Percentiles rank a stretch among this genome's conserved stretches.
phyloP scores from a whole-genome alignment of 2,113 vertebrate genomes.

The Ranitomeya variabilis region DNA sequence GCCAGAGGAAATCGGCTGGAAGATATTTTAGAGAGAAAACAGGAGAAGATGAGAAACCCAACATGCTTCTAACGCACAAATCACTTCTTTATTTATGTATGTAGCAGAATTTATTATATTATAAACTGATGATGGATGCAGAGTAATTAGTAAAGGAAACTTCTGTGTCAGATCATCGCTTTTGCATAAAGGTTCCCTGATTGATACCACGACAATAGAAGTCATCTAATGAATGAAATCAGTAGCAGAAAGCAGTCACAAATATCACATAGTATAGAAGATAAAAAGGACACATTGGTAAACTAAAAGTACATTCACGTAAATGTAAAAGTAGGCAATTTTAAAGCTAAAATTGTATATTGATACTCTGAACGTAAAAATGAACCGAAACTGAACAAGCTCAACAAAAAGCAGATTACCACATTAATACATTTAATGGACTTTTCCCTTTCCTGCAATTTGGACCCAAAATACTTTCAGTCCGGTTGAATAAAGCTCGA shows the following conservation, averaged over 20 bases:
- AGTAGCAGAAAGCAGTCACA: background rate
- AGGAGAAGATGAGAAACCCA: background rate
- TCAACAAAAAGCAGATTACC: background rate
- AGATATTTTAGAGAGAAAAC: slow-evolving; percentile 23
- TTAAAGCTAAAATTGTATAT: background rate
- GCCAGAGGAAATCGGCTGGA: slow-evolving; percentile 23
- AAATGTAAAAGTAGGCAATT: no score
- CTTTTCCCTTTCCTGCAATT: no score
- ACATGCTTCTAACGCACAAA: background rate
- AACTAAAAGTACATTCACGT: no score
- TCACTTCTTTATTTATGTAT: background rate
- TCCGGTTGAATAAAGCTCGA: no score
- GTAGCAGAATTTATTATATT: background rate
- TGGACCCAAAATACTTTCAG: no score
- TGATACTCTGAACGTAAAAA: background rate
- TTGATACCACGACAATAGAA: no score
- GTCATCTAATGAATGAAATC: background rate
- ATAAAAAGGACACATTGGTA: no score
- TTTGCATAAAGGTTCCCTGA: no score
- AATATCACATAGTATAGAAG: background rate
- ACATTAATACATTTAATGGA: no score
- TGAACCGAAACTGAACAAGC: background rate
- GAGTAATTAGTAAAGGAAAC: background rate
- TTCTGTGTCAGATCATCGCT: background rate
- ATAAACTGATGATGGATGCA: background rate